phyloP scores from a whole-genome alignment of 2,113 vertebrate genomes.

The Syngnathoides biaculeatus region DNA sequence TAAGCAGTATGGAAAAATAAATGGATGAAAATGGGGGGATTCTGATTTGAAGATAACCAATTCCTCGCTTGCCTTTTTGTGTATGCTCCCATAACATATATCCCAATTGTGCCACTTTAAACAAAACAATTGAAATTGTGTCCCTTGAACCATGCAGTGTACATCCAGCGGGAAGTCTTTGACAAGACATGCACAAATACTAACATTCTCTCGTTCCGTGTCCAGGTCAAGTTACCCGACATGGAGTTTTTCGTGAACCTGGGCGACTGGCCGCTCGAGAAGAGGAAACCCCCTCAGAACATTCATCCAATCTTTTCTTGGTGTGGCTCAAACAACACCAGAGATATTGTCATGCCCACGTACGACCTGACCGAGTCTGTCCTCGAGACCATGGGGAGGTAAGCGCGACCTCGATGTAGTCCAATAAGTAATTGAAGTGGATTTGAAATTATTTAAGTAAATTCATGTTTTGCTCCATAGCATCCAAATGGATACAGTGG shows the following conservation, averaged over 20 bases:
- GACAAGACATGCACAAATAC: not conserved
- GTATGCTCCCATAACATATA: not conserved
- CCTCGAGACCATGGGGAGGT: slow-evolving; percentile 97
- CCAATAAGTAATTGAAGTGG: not conserved
- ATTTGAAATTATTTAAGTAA: too few relatives aligned
- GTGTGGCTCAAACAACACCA: slow-evolving; percentile 92
- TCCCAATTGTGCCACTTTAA: not conserved
- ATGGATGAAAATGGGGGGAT: too few relatives aligned
- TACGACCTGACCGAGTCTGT: slow-evolving; percentile 96
- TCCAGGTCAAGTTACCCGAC: slow-evolving; percentile 88
- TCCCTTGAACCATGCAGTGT: not conserved
- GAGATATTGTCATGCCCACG: slow-evolving; percentile 96
- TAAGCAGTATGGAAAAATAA: too few relatives aligned
- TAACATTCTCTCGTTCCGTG: slow-evolving; percentile 12
- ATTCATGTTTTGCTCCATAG: too few relatives aligned
- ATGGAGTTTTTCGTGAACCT: slow-evolving; percentile 96
- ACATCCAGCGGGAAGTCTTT: not conserved
- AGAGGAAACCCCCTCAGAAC: slow-evolving; percentile 76
- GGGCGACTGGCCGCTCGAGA: slow-evolving; percentile 98
- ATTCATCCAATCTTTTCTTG: slow-evolving; percentile 94
- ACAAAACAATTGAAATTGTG: not conserved
- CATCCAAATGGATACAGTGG: too few relatives aligned
- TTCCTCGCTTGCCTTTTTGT: not conserved
- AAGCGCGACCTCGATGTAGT: slow-evolving; percentile 34
- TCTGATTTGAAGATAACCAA: too few relatives aligned